A percentile compares a stretch with the other conserved stretches of the same genome.
Conservation (phyloP, 2,797 vertebrate species). For the Anguilla megastoma region DNA sequence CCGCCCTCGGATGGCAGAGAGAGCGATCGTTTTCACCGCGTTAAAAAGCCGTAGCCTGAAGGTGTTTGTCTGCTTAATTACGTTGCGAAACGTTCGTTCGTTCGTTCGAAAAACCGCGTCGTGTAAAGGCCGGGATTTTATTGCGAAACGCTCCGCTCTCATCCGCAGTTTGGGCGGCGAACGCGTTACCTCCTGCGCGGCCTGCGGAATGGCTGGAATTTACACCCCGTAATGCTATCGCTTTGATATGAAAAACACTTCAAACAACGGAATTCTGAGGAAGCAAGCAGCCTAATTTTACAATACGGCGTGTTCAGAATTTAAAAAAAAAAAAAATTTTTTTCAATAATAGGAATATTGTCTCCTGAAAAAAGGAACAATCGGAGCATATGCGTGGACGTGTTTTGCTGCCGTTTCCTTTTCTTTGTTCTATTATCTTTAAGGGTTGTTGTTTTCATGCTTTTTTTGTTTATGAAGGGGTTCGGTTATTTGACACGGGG, state of each 20-base stretch:
- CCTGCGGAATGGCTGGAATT: slow-evolving; percentile 8
- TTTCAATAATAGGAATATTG: background rate
- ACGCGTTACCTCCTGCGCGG: slow-evolving; percentile 17
- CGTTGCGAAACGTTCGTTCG: background rate
- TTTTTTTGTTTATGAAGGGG: background rate
- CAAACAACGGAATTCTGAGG: background rate
- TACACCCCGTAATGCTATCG: background rate
- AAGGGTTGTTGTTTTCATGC: background rate
- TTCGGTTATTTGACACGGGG: background rate
- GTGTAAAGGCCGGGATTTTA: background rate
- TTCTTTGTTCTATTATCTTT: background rate
- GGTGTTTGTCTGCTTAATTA: background rate
- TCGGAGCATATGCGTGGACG: too few species aligned
- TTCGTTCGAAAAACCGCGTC: background rate
- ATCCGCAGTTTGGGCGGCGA: slow-evolving; percentile 17
- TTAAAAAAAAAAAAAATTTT: background rate
- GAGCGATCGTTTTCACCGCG: background rate
- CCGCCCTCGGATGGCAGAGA: background rate
- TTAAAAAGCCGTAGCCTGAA: slow-evolving; percentile 1
- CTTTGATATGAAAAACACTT: slow-evolving; percentile 1
- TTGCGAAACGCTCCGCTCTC: background rate
- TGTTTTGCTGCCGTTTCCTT: background rate
- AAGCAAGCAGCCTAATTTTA: background rate
- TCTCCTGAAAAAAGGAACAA: background rate
- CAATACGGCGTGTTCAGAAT: background rate